A percentile compares a stretch with the other conserved stretches of the same genome.
Conservation (phyloP, 2,888 invertebrate genomes). For the Nephrotoma appendiculata region DNA sequence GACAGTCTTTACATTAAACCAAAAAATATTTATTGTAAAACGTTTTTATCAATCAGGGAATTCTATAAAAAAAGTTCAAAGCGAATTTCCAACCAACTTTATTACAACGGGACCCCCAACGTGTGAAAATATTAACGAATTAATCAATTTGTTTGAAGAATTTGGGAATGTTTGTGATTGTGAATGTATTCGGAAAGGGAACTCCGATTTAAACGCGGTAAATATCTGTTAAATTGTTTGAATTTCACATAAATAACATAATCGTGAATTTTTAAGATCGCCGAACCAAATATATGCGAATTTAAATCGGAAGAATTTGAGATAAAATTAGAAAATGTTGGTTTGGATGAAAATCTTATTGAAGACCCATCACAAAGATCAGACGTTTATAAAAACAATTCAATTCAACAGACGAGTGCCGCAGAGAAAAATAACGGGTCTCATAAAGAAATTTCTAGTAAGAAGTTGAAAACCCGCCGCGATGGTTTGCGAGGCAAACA, state of each 20-base stretch:
- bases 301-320: not conserved
- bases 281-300: not conserved
- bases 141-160: constrained; percentile 2
- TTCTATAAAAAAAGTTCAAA: not conserved
- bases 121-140: not conserved
- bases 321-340: not conserved
- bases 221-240: not conserved
- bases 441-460: not conserved
- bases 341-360: not conserved
- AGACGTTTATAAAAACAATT: not conserved
- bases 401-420: not conserved
- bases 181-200: not conserved
- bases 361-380: not conserved
- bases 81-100: not conserved
- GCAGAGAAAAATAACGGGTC: not conserved
- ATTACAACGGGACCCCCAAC: not conserved
- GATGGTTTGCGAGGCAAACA: not conserved
- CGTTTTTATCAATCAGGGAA: not conserved
- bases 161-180: not conserved
- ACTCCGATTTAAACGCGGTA: not conserved
- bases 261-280: not conserved
- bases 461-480: not conserved
- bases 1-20: not conserved
- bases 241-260: not conserved
- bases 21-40: not conserved